Conservation (phyloP, 1,140 invertebrate genomes). For the Psilanteris sp. region DNA sequence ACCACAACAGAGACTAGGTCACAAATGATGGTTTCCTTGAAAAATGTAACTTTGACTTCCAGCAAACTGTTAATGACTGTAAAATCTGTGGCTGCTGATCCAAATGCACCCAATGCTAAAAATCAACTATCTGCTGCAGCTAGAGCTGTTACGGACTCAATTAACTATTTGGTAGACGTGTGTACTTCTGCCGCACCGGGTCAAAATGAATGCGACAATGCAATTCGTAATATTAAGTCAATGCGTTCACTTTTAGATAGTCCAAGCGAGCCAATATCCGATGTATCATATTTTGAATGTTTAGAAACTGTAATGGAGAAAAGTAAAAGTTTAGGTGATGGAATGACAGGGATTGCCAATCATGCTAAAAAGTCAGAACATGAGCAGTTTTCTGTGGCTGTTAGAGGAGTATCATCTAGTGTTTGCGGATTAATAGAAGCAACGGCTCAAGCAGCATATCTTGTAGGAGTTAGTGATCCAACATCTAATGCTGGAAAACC, state of each 20-base stretch:
- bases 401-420: constrained; percentile 90
- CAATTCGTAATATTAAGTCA: constrained; percentile 94
- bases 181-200: constrained; percentile 88
- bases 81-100: constrained; percentile 93
- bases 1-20: constrained; percentile 84
- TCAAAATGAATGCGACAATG: constrained; percentile 98
- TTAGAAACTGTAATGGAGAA: constrained; percentile 96
- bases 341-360: constrained; percentile 96
- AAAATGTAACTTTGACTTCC: constrained; percentile 92
- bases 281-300: constrained; percentile 95
- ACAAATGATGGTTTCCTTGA: constrained; percentile 91
- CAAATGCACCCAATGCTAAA: constrained; percentile 92
- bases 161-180: constrained; percentile 91
- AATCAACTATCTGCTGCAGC: constrained; percentile 93
- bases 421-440: constrained; percentile 97
- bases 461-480: constrained; percentile 95
- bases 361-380: constrained; percentile 93
- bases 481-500: constrained; percentile 93
- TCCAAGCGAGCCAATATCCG: constrained; percentile 92
- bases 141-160: constrained; percentile 93
- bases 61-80: constrained; percentile 92
- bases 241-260: constrained; percentile 91
- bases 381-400: constrained; percentile 92
- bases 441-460: constrained; percentile 94
- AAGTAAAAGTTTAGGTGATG: constrained; percentile 92